Evolutionary conservation across 2,888 invertebrate species (phyloP).

Genomic region (Capitulum mitella): DNA sequence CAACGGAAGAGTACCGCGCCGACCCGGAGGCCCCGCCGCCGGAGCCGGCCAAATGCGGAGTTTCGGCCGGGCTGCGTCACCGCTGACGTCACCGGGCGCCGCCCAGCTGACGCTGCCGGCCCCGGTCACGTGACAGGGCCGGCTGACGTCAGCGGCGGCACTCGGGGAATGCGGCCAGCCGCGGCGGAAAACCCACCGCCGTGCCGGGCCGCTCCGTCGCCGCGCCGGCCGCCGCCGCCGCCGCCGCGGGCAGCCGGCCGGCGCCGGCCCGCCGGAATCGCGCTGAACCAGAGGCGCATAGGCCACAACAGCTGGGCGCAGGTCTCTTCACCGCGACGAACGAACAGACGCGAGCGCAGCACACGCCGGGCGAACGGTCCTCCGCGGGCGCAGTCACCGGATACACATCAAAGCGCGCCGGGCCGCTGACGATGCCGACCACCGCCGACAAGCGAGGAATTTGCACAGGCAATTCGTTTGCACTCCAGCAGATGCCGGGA

Average conservation of each 20-base stretch:
- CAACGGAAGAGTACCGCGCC: no score
- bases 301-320: background rate
- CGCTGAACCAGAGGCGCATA: background rate
- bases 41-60: no score
- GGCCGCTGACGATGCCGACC: no score
- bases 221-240: background rate
- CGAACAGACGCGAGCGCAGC: background rate
- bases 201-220: background rate
- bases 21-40: no score
- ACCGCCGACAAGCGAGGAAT: background rate
- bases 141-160: constrained; percentile 5
- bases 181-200: background rate
- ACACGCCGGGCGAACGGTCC: background rate
- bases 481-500: constrained; percentile 37
- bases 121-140: background rate
- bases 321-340: background rate
- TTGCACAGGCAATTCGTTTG: constrained; percentile 27
- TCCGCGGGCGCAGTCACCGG: background rate
- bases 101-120: background rate
- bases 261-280: background rate
- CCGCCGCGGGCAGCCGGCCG: background rate
- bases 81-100: background rate
- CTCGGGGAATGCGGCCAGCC: background rate
- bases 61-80: no score
- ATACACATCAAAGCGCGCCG: background rate